Evolutionary conservation across 2,113 vertebrate species (phyloP).

Genomic region (Calyptomena viridis): DNA sequence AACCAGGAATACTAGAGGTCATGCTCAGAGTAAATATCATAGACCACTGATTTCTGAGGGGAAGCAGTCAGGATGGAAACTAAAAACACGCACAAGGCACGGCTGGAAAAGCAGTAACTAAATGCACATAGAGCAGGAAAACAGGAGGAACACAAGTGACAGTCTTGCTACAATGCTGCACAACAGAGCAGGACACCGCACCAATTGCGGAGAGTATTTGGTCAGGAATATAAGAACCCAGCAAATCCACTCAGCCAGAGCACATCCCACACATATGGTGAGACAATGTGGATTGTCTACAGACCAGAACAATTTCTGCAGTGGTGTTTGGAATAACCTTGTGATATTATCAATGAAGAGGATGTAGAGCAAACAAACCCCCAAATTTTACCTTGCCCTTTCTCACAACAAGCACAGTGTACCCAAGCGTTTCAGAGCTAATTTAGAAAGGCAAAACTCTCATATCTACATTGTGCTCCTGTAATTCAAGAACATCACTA

Average conservation of each 20-base stretch:
- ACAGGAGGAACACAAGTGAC: background rate
- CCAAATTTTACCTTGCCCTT: background rate
- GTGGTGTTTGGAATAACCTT: background rate
- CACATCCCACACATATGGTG: too few species aligned
- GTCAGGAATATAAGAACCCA: background rate
- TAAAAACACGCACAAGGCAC: background rate
- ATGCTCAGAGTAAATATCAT: background rate
- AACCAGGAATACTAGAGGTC: background rate
- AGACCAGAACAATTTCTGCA: background rate
- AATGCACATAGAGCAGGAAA: background rate
- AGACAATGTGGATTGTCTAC: fast-evolving
- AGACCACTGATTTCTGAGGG: background rate
- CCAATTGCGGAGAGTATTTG: background rate
- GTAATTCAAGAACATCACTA: background rate
- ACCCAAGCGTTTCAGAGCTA: background rate
- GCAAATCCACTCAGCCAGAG: background rate
- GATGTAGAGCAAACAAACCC: background rate
- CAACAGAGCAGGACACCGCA: background rate
- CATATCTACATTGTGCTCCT: background rate
- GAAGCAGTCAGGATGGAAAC: background rate
- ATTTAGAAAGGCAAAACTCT: background rate
- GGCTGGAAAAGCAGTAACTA: background rate
- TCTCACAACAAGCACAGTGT: fast-evolving
- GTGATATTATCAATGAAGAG: background rate
- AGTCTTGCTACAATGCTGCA: fast-evolving